Base-by-base conservation (phyloP, 2,113 vertebrate genomes). In the Corvus moneduloides region DNA sequence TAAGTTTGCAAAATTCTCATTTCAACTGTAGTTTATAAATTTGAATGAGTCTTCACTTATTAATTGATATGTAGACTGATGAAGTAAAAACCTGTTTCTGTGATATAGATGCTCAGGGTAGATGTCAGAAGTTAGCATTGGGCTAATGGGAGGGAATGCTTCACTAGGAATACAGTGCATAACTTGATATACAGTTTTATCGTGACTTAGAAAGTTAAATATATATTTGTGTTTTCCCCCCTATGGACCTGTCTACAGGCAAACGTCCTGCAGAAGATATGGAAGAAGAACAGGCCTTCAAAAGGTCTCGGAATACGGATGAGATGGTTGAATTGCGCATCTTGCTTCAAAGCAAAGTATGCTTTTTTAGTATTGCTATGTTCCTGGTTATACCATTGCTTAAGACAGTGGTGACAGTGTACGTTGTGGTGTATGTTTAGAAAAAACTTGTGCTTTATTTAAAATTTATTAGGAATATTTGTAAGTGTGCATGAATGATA, bases 321-420 rank as follows among this genome's bases (percentile, higher is more conserved):
- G 99, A 99, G 94, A 99, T 99, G 98, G 99, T 99, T 96, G 99
- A 99, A 98, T 98, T 99, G 27, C 99, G 99, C 61, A 98, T 99
- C 96, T 98, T 99, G 98, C 98, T 99, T 98, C 99, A 99, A 97
- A 99, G 99, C 98, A 99, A 99, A 98, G 99, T 99, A 98, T 74
- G 82, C 49, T 87, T 91, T 77, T 84, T 86, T n/a, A 49, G 39
- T 87, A 72, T 84, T 1, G 0, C 52, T 69, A 23, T 87, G 37
- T 69, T 76, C 16, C 33, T 89, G 48, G 11, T 80, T 90, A 73
- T 87, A 72, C 27, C 24, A 61, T 62, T 89, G 58, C 23, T 81
- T 67, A 73, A 84, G 74, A 54, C 46, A 48, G 17, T 66, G 41
- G 46, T 78, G 44, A 32, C 55, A 63, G 49, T 33, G 24, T 77